phyloP scores from a whole-genome alignment of 2,888 invertebrate genomes.

The Macropis europaea region DNA sequence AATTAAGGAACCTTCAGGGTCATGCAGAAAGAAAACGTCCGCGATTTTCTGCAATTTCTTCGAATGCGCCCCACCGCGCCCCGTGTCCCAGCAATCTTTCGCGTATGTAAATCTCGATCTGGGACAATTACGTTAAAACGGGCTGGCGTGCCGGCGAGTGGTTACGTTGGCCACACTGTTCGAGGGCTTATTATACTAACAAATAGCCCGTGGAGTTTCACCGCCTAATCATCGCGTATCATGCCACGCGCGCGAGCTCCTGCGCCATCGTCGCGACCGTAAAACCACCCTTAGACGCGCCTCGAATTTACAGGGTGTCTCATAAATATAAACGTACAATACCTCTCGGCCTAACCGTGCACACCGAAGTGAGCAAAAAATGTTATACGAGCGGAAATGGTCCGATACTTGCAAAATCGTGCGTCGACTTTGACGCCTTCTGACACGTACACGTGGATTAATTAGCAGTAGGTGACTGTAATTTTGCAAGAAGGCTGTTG shows the following conservation, averaged over 20 bases:
- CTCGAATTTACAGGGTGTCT: conserved; percentile 36
- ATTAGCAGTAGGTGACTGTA: no score
- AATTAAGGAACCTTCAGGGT: conserved; percentile 17
- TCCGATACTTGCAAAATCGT: no score
- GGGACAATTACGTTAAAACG: conserved; percentile 79
- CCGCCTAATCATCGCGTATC: conserved; percentile 79
- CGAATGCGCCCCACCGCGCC: conserved; percentile 27
- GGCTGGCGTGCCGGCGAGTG: conserved; percentile 78
- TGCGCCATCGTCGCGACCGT: conserved; percentile 20
- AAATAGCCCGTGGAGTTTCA: conserved; percentile 78
- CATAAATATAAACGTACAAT: no score
- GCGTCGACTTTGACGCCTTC: no score
- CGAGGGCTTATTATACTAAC: conserved; percentile 79
- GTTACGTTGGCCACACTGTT: conserved; percentile 78
- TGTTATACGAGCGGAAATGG: no score
- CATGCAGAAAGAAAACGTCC: conserved; percentile 11
- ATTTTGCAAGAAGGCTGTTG: no score
- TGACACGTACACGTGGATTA: no score
- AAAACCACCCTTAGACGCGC: conserved; percentile 51
- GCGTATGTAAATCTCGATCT: conserved; percentile 78
- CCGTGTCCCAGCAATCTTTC: conserved; percentile 29
- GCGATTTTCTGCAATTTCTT: conserved; percentile 47
- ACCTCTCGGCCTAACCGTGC: no score
- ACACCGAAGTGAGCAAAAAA: no score
- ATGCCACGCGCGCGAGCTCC: conserved; percentile 69